A percentile compares a stretch with the other conserved stretches of the same genome.
phyloP scores from a whole-genome alignment of 2,888 invertebrate genomes.

The Polydrusus cervinus region DNA sequence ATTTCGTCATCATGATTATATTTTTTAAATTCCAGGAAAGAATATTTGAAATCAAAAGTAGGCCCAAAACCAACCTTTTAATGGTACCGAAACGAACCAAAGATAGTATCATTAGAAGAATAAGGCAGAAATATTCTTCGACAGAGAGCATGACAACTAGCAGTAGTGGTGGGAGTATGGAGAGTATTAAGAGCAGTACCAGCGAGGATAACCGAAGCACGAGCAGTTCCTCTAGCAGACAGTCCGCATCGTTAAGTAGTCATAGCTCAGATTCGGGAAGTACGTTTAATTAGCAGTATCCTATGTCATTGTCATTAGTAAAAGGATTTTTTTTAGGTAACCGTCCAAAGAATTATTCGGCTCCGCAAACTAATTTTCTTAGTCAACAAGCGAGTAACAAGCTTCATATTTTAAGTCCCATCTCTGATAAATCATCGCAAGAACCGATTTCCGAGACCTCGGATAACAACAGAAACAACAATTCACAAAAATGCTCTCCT shows the following conservation, averaged over 20 bases:
- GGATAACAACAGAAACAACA: slow-evolving; percentile 86
- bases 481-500: slow-evolving; percentile 85
- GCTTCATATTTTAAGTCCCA: slow-evolving; percentile 90
- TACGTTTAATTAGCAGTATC: slow-evolving; percentile 63
- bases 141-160: slow-evolving; percentile 92
- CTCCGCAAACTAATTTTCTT: slow-evolving; percentile 79
- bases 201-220: slow-evolving; percentile 91
- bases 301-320: background rate
- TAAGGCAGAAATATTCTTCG: slow-evolving; percentile 81
- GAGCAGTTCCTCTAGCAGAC: slow-evolving; percentile 88
- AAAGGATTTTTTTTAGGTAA: slow-evolving; percentile 34
- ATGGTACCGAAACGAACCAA: slow-evolving; percentile 65
- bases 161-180: slow-evolving; percentile 91
- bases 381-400: slow-evolving; percentile 81
- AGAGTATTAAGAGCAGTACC: slow-evolving; percentile 88
- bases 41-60: slow-evolving; percentile 79
- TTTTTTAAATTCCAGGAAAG: slow-evolving; percentile 70
- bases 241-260: slow-evolving; percentile 88
- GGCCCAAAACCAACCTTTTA: slow-evolving; percentile 68
- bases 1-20: too few species aligned
- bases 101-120: slow-evolving; percentile 76
- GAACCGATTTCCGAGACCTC: slow-evolving; percentile 89
- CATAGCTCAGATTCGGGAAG: slow-evolving; percentile 89
- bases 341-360: slow-evolving; percentile 69
- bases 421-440: slow-evolving; percentile 92